A percentile compares a stretch with the other conserved stretches of the same genome.
Conservation (phyloP, 2,888 invertebrate species). For the Eucriotettix oculatus region DNA sequence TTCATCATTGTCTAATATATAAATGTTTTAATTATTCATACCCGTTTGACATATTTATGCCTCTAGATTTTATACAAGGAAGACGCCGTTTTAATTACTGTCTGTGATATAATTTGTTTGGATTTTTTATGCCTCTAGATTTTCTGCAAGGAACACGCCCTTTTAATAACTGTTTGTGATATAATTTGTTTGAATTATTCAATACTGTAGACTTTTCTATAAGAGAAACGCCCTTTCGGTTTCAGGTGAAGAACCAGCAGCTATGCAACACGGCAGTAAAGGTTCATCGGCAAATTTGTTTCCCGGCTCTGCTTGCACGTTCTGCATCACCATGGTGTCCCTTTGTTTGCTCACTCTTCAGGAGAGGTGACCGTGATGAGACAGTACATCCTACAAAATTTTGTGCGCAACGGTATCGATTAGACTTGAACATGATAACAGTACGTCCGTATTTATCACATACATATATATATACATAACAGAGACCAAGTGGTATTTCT, state of each 20-base stretch:
- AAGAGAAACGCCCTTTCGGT: slow-evolving; percentile 8
- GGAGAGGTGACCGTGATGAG: neutral
- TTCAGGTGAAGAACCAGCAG: slow-evolving; percentile 55
- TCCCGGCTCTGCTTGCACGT: neutral
- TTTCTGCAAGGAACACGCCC: too few relatives aligned
- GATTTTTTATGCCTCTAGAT: too few relatives aligned
- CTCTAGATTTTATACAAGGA: too few relatives aligned
- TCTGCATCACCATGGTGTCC: neutral
- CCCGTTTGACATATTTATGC: too few relatives aligned
- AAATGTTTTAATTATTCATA: too few relatives aligned
- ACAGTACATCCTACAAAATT: neutral
- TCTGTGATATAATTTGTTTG: neutral
- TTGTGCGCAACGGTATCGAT: too few relatives aligned
- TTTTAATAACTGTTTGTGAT: neutral
- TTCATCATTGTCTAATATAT: too few relatives aligned
- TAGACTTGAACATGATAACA: too few relatives aligned
- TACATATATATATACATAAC: too few relatives aligned
- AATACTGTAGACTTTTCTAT: neutral
- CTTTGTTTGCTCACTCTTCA: neutral
- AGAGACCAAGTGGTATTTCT: too few relatives aligned
- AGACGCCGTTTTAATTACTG: too few relatives aligned
- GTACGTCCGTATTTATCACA: too few relatives aligned
- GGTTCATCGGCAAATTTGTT: slow-evolving; percentile 1
- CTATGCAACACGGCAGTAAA: slow-evolving; percentile 55
- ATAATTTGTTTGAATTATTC: neutral